Conservation (phyloP, 92 coral and sea anemone genomes). For the Epizoanthus stellaris region DNA sequence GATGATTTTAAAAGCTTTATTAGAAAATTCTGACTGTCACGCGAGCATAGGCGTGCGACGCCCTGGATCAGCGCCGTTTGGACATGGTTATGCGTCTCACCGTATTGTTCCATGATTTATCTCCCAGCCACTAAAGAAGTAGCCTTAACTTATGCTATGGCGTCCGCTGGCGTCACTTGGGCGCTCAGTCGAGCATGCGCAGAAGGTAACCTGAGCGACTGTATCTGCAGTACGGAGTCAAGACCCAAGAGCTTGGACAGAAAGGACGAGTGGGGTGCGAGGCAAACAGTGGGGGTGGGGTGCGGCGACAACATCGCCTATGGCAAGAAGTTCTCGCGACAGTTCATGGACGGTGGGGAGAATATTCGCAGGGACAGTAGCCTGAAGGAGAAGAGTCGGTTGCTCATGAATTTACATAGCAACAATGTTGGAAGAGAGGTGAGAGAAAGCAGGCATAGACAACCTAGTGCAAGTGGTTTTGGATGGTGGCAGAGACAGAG, state of each 20-base stretch:
- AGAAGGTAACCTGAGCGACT: constrained; percentile 75
- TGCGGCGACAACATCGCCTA: constrained; percentile 77
- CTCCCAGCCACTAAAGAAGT: constrained; percentile 76
- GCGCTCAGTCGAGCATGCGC: constrained; percentile 85
- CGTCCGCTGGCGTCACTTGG: constrained; percentile 87
- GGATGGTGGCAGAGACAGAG: too few relatives aligned
- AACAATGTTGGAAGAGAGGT: constrained; percentile 90
- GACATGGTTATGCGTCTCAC: too few relatives aligned
- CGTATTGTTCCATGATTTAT: too few relatives aligned
- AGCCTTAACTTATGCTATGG: constrained; percentile 80
- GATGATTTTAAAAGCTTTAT: too few relatives aligned
- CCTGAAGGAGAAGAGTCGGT: constrained; percentile 40
- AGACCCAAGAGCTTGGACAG: constrained; percentile 58
- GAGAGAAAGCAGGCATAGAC: constrained; percentile 10
- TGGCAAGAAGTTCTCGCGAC: constrained; percentile 52
- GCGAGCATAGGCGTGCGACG: too few relatives aligned
- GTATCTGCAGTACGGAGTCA: constrained; percentile 71
- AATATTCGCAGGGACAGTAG: constrained; percentile 19
- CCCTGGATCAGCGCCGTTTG: too few relatives aligned
- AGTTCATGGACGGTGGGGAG: constrained; percentile 75
- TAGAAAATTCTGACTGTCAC: too few relatives aligned
- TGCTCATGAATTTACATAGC: constrained; percentile 83
- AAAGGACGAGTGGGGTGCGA: not conserved
- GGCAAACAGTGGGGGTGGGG: constrained; percentile 59
- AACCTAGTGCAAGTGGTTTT: too few relatives aligned